phyloP scores from a whole-genome alignment of 2,113 vertebrate species.

The Oplegnathus fasciatus region DNA sequence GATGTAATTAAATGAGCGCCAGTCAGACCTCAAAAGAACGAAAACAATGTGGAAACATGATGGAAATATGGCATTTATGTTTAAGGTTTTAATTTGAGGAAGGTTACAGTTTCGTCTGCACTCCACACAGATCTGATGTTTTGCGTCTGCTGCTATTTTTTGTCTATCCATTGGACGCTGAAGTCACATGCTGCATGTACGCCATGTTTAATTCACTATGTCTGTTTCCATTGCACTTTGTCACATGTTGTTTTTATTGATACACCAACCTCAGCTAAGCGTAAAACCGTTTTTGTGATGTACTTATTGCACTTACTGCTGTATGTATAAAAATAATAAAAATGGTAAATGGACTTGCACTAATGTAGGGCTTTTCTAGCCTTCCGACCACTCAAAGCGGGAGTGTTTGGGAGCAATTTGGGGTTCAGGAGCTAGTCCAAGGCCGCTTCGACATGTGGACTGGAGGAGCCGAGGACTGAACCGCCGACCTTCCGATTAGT shows the following conservation, averaged over 20 bases:
- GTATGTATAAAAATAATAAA: too few relatives aligned
- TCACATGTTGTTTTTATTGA: not conserved
- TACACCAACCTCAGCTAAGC: not conserved
- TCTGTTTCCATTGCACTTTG: too few relatives aligned
- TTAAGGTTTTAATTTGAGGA: conserved; percentile 17
- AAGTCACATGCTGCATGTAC: not conserved
- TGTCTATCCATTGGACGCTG: not conserved
- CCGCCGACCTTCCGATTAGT: too few relatives aligned
- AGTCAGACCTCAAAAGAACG: not conserved
- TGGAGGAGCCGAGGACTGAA: too few relatives aligned
- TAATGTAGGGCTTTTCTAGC: too few relatives aligned
- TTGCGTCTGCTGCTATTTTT: conserved; percentile 8
- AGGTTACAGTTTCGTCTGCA: not conserved
- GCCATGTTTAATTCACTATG: too few relatives aligned
- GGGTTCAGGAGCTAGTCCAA: too few relatives aligned
- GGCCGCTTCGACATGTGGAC: too few relatives aligned
- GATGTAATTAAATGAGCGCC: not conserved
- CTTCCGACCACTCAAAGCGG: too few relatives aligned
- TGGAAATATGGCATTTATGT: not conserved
- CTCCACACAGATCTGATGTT: conserved; percentile 17
- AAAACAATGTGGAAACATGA: not conserved
- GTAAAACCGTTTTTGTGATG: too few relatives aligned
- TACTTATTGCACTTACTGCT: not conserved
- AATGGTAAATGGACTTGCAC: too few relatives aligned
- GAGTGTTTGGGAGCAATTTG: too few relatives aligned